Evolutionary conservation across 2,113 vertebrate species (phyloP).

Genomic region (Strix aluco): DNA sequence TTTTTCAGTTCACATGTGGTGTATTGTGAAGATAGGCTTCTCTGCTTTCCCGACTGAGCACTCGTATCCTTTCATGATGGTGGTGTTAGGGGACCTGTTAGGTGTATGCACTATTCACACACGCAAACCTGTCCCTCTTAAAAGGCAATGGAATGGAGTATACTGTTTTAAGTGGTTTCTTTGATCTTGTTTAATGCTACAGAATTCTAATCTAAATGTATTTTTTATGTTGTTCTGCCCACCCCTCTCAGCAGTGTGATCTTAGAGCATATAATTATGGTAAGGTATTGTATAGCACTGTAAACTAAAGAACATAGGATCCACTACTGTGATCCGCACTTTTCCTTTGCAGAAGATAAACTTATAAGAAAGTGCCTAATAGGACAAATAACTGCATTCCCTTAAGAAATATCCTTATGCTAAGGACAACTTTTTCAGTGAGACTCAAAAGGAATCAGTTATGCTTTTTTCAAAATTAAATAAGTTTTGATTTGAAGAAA

Average conservation of each 20-base stretch:
- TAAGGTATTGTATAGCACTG: background rate
- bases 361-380: background rate
- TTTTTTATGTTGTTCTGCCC: background rate
- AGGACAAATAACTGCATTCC: background rate
- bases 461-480: background rate
- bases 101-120: fast-evolving
- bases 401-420: background rate
- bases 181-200: background rate
- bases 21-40: background rate
- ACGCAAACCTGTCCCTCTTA: background rate
- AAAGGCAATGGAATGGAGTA: background rate
- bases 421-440: background rate
- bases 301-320: background rate
- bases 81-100: background rate
- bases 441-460: background rate
- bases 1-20: background rate
- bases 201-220: background rate
- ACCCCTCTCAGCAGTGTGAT: background rate
- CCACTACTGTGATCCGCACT: background rate
- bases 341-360: background rate
- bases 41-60: fast-evolving
- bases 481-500: background rate
- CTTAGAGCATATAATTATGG: background rate
- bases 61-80: fast-evolving
- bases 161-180: background rate